phyloP scores from a whole-genome alignment of 2,113 vertebrate genomes.

The Toxotes jaculatrix region DNA sequence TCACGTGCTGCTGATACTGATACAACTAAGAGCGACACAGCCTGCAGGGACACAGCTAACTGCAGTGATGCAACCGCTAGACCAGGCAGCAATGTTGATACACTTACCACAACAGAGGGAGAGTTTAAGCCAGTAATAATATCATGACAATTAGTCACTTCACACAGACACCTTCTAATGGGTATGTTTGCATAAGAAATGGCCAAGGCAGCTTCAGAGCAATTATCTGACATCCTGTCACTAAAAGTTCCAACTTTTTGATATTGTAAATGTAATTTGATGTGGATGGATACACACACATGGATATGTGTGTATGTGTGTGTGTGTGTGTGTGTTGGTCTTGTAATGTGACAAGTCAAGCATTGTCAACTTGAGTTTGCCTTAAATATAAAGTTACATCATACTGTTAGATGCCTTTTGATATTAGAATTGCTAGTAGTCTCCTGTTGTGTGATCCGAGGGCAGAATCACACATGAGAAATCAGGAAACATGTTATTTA shows the following conservation, averaged over 20 bases:
- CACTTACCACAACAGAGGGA: slow-evolving; percentile 2
- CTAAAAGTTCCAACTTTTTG: background rate
- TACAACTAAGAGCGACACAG: slow-evolving; percentile 52
- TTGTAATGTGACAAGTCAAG: background rate
- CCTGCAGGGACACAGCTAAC: slow-evolving; percentile 34
- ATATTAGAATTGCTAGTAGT: background rate
- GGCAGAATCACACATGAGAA: too few species aligned
- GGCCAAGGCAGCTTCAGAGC: background rate
- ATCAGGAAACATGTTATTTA: background rate
- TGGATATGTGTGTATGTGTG: too few species aligned
- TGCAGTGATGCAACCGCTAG: slow-evolving; percentile 57
- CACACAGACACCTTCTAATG: background rate
- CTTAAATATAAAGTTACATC: background rate
- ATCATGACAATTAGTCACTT: background rate
- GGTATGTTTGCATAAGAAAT: background rate
- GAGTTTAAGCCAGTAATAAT: background rate
- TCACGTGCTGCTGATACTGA: slow-evolving; percentile 71
- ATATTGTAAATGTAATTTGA: background rate
- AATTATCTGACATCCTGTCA: background rate
- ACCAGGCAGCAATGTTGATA: background rate
- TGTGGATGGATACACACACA: too few species aligned
- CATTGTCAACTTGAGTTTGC: background rate
- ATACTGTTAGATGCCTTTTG: background rate
- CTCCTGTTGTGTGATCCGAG: background rate
- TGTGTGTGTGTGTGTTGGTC: background rate